phyloP scores from a whole-genome alignment of 2,797 vertebrate species.

The Hypotaenidia philippensis region DNA sequence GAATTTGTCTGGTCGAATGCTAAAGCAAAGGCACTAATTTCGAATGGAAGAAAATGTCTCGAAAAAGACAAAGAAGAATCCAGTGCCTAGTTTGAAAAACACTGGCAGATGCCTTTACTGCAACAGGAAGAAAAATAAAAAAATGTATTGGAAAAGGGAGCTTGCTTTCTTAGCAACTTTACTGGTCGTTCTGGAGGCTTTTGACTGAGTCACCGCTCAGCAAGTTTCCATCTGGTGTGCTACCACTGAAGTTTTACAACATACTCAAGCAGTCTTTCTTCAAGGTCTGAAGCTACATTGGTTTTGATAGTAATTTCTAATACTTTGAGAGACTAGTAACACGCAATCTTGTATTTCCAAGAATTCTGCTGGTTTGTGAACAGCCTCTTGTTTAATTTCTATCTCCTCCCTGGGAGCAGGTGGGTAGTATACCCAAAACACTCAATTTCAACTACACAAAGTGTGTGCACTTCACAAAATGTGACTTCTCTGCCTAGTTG shows the following conservation, averaged over 20 bases:
- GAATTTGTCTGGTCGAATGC: not conserved
- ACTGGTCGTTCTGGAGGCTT: not conserved
- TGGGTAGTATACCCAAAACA: not conserved
- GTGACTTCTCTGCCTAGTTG: not conserved
- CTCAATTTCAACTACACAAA: not conserved
- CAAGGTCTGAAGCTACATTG: not conserved
- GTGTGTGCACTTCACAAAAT: not conserved
- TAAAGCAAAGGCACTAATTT: not conserved
- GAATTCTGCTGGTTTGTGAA: not conserved
- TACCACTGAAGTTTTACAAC: not conserved
- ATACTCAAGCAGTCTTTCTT: not conserved
- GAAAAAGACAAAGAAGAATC: not conserved
- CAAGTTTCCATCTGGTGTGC: not conserved
- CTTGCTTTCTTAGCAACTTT: not conserved
- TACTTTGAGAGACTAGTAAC: not conserved
- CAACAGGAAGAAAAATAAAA: not conserved
- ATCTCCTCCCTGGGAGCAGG: not conserved
- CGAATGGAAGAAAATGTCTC: not conserved
- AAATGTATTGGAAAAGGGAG: accelerated
- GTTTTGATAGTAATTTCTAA: not conserved
- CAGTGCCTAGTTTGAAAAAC: not conserved
- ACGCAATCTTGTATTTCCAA: not conserved
- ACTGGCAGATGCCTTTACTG: not conserved
- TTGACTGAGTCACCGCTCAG: not conserved
- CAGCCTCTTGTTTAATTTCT: not conserved